Percentiles rank a stretch among this genome's conserved stretches.
phyloP scores from a whole-genome alignment of 2,888 invertebrate species.

The Orchestes rusci region DNA sequence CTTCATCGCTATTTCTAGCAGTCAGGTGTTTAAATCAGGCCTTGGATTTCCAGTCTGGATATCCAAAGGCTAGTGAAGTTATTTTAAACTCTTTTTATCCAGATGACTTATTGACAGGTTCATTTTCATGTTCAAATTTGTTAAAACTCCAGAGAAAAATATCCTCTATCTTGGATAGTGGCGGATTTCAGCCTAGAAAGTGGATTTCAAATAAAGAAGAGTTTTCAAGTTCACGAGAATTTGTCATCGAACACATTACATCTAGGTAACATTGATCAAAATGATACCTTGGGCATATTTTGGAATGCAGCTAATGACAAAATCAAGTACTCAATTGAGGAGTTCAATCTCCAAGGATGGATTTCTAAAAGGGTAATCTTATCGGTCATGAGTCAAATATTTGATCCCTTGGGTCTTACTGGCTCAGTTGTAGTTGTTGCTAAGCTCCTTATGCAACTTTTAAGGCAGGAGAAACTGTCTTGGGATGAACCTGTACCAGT shows the following conservation, averaged over 20 bases:
- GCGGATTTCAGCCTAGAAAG: background rate
- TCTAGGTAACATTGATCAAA: background rate
- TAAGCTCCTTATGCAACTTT: constrained; percentile 8
- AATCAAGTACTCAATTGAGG: background rate
- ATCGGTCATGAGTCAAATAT: constrained; percentile 2
- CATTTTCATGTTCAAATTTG: background rate
- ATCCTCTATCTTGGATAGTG: background rate
- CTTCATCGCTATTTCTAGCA: constrained; percentile 18
- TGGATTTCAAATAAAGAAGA: background rate
- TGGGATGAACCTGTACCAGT: background rate
- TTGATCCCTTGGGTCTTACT: constrained; percentile 24
- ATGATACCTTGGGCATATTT: background rate
- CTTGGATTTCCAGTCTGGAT: background rate
- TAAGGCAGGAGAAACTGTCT: background rate
- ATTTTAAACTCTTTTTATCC: background rate
- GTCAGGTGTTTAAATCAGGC: constrained; percentile 15
- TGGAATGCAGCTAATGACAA: constrained; percentile 1
- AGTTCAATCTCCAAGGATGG: background rate
- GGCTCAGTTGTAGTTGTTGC: constrained; percentile 20
- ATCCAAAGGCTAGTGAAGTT: background rate
- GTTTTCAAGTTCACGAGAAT: background rate
- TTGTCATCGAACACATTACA: background rate
- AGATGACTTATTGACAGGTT: background rate
- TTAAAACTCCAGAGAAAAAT: background rate
- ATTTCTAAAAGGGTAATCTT: too few species aligned